Base-by-base conservation (phyloP, 2,888 invertebrate genomes). In the Lysandra bellargus region DNA sequence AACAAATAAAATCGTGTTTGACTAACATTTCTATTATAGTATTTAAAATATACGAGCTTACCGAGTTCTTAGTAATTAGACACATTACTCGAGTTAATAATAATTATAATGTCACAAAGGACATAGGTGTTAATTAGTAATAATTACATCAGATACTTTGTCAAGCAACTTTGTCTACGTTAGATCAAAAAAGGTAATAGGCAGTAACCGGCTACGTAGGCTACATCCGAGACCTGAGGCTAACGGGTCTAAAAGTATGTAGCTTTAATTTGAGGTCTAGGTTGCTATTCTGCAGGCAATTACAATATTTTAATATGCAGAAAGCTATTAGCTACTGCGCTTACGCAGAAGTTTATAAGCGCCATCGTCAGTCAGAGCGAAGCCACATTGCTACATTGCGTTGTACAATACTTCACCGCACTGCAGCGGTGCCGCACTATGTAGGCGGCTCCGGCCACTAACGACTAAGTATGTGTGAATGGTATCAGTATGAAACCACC, bases 221-320 rank as follows among this genome's bases (percentile, higher is more conserved):
- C 14, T 12, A 37, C 17, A 69, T 37, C 69, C 69, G 12, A 69
- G 14, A 37, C 33, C 33, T 69, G 69, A 69, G 69, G 69, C 69
- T 69, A 69, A 33, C 69, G 0, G 33, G 69, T 69, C 69, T 69
- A 69, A 69, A 69, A 69, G 7, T 69, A 69, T 33, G 64, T 30
- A 69, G 33, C 17, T 69, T 4, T 33, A 69, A 69, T 69, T 69
- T 69, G 33, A 69, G 69, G 69, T 69, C 69, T 37, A 69, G 69
- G 69, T 69, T 69, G 69, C 14, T 5, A 69, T 69, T 69, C 33
- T 69, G 37, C 14, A 17, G 69, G 33, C 69, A 14, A 14, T 69
- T 69, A 37, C 5, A 69, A 69, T 69, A 69, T 69, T 69, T 33
- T 14, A 69, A 17, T 69, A 69, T 69, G 33, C 69, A 69, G 69